phyloP scores from a whole-genome alignment of 2,113 vertebrate genomes.

The Neotragus moschatus region DNA sequence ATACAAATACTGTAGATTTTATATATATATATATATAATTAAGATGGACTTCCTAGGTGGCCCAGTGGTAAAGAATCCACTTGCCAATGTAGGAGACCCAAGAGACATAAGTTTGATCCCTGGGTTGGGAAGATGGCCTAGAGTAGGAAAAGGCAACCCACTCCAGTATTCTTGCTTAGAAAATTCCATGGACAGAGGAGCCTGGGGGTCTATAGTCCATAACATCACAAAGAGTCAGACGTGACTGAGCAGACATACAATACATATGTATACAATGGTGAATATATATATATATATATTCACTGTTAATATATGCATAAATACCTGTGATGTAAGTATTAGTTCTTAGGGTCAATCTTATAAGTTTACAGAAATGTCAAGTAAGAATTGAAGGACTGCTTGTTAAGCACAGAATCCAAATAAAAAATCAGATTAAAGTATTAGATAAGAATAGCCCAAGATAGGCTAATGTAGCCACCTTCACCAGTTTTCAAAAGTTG shows the following conservation, averaged over 20 bases:
- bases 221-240: background rate
- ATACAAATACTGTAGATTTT: background rate
- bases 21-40: background rate
- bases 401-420: background rate
- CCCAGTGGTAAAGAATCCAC: background rate
- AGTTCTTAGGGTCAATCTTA: background rate
- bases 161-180: background rate
- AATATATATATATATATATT: background rate
- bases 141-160: background rate
- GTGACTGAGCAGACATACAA: background rate
- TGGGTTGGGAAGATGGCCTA: background rate
- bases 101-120: background rate
- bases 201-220: background rate
- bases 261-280: background rate
- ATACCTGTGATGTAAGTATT: background rate
- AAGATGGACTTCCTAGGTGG: background rate
- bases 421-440: background rate
- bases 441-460: background rate
- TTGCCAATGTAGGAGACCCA: background rate
- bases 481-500: background rate
- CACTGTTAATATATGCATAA: background rate
- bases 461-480: background rate
- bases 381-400: background rate
- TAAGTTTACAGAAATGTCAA: background rate
- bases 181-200: background rate